Base-by-base conservation (phyloP, 2,113 vertebrate species). In the Zosterops japonicus region DNA sequence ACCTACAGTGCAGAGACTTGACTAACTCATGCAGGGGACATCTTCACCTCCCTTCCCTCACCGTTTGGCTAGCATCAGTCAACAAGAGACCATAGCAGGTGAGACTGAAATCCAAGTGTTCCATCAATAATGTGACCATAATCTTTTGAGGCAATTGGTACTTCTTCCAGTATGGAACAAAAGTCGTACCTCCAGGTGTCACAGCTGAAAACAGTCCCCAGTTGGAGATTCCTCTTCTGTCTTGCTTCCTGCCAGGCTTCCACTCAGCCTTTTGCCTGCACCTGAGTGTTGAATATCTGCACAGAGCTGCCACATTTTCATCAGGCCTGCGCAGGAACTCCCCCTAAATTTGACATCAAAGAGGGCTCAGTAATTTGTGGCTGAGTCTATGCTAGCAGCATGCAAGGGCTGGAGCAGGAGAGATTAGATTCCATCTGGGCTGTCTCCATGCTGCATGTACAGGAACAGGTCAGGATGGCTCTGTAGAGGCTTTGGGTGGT, bases 351-450 rank as follows among this genome's bases (percentile, higher is more conserved):
- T 74, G 14, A 23, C 16, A 15, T 57, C 29, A 49, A 47, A 72
- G 12, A 64, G 10, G 3, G 5, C 18, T 72, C n/a, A 46, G 4
- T 57, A 18, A 39, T 29, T 72, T 90, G 53, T 83, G 39, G 4
- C 28, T 47, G 36, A 12, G 20, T 72, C 23, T 18, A 12, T 42
- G 55, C 28, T 46, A 80, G 49, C 52, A 83, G 19, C 14, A 3
- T 8, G 11, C 0, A 0, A 75, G 57, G 9, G 14, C n/a, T 57
- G 57, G 17, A 79, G 20, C 18, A 33, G 44, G 25, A 76, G 15
- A 39, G 9, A 41, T 42, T 2, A 39, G 9, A 41, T 42, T 2
- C 6, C 2, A 1, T n/a, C 22, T 64, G 53, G 6, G 13, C 1
- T 42, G 6, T 29, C 5, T 56, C 31, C 41, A 27, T 44, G 23